Percentiles rank a stretch among this genome's conserved stretches.
Conservation (phyloP, 2,888 invertebrate genomes). For the Willowsia nigromaculata region DNA sequence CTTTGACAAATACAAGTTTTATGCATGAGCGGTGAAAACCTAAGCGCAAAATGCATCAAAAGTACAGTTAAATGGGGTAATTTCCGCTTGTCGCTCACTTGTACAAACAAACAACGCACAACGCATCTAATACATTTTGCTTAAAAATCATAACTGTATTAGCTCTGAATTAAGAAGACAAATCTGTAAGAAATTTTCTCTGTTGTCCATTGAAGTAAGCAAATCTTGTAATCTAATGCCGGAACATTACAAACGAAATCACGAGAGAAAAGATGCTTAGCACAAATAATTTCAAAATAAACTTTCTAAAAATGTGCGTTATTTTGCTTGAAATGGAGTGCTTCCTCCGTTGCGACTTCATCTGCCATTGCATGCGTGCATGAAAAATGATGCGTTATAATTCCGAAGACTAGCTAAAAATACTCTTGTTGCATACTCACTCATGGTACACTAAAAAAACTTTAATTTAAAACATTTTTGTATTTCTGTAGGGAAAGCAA, state of each 20-base stretch:
- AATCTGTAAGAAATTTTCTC: too few species aligned
- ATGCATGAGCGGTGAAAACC: neutral
- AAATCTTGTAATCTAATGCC: neutral
- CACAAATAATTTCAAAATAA: neutral
- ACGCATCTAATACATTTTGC: neutral
- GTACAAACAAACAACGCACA: neutral
- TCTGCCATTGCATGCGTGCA: neutral
- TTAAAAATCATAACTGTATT: neutral
- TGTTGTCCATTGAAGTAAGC: too few species aligned
- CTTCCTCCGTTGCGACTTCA: neutral
- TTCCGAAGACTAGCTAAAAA: neutral
- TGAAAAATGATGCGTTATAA: constrained; percentile 9
- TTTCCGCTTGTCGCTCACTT: neutral
- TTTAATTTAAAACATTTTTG: constrained; percentile 52
- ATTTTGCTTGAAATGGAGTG: neutral
- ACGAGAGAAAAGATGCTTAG: neutral
- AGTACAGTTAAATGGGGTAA: neutral
- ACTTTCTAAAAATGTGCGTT: neutral
- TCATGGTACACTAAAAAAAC: neutral
- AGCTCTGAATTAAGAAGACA: neutral
- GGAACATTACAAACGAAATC: neutral
- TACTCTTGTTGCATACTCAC: neutral
- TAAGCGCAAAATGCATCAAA: neutral
- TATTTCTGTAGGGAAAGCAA: neutral
- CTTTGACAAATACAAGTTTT: too few species aligned